Base-by-base conservation (phyloP, 2,888 invertebrate species). In the Panopea generosa region DNA sequence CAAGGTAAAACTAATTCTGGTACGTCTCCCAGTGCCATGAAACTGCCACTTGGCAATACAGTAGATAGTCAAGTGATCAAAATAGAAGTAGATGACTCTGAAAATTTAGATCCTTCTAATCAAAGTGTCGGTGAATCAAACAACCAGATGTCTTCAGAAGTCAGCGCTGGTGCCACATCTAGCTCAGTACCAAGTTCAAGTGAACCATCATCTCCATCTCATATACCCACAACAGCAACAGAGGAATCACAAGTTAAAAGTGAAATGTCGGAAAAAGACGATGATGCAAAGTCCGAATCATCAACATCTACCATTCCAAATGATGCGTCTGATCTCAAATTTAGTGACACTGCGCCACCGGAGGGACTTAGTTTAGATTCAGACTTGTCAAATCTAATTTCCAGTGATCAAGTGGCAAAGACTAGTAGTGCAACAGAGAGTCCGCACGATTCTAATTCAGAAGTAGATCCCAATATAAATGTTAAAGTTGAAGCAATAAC, bases 401-500 rank as follows among this genome's bases (percentile, higher is more conserved):
- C 62, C 26, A 53, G 47, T 18, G 56, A 66, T 16, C 45, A 55
- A 11, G 27, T 43, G n/a, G 52, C 56, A 14, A 40, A 26, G 3
- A 56, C 56, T 22, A 49, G 38, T 61, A 38, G 29, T n/a, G 33
- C n/a, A 16, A n/a, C 55, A n/a, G 18, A 56, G 20, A 18, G 16
- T 3, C 26, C 29, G 14, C 29, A 26, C 9, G 24, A 43, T 47
- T 20, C 24, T 52, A 52, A 26, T 52, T 29, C 38, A 26, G 49
- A 47, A 43, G 24, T 47, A 22, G 63, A 69, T 18, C 29, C 62
- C 16, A 50, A 56, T 50, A 57, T 71, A 24, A 76, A 43, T 49
- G 74, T 78, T n/a, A 78, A 78, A 70, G 33, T 65, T 24, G 78
- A 78, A 45, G 74, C 78, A 47, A 43, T 75, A 27, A 63, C 67